Evolutionary conservation across 2,113 vertebrate genomes (phyloP).

Genomic region (Bufo gargarizans): DNA sequence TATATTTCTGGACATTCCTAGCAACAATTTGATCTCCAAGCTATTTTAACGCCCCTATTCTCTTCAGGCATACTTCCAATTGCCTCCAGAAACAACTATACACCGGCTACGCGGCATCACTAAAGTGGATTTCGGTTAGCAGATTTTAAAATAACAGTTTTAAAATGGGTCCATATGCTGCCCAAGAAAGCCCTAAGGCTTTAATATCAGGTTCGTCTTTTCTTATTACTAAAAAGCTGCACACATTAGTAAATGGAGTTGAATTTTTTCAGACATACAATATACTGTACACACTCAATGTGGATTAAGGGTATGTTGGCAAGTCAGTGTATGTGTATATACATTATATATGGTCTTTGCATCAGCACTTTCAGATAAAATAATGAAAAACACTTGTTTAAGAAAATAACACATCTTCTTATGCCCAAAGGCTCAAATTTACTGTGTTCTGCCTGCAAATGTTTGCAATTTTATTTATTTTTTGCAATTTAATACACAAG

Average conservation of each 20-base stretch:
- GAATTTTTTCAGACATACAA: constrained; percentile 79
- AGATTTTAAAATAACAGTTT: constrained; percentile 80
- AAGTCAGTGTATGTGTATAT: not conserved
- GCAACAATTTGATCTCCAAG: constrained; percentile 12
- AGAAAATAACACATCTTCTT: constrained; percentile 77
- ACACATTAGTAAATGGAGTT: constrained; percentile 78
- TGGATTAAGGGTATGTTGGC: not conserved
- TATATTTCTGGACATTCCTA: constrained; percentile 13
- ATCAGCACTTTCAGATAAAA: constrained; percentile 74
- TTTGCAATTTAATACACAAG: not conserved
- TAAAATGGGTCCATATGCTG: constrained; percentile 73
- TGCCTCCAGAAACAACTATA: constrained; percentile 56
- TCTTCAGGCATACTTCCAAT: not conserved
- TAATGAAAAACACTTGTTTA: constrained; percentile 67
- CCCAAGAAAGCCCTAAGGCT: constrained; percentile 82
- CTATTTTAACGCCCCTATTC: not conserved
- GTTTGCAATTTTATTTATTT: not conserved
- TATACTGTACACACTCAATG: not conserved
- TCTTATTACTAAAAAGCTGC: constrained; percentile 78
- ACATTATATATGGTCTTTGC: constrained; percentile 56
- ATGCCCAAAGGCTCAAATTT: constrained; percentile 57
- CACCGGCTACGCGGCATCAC: constrained; percentile 77
- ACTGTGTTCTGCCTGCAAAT: not conserved
- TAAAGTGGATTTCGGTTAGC: constrained; percentile 86
- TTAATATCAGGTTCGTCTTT: constrained; percentile 89